These are phyloP conservation scores for Ferrisia virgata DNA, from an alignment of 2,888 invertebrate species.

Conservation along the genomic window DNA sequence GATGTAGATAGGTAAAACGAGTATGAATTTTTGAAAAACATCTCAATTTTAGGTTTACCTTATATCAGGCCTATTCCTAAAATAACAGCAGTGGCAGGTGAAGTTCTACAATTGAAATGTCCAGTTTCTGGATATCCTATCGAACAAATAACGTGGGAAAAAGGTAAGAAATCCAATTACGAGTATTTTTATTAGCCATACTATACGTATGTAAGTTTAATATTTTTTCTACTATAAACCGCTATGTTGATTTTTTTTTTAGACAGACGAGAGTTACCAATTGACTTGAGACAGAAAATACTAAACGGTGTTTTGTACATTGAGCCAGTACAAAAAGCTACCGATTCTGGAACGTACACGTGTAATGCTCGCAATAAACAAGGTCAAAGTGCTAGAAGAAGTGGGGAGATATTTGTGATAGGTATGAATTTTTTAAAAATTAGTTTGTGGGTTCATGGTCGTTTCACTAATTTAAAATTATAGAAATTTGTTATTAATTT, in stretches of 20 bases:
- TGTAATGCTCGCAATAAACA: constrained; percentile 77
- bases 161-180: constrained; percentile 55
- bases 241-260: too few relatives aligned
- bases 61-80: constrained; percentile 76
- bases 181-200: neutral
- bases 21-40: neutral
- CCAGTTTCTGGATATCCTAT: constrained; percentile 81
- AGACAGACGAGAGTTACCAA: constrained; percentile 70
- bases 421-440: constrained; percentile 56
- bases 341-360: constrained; percentile 74
- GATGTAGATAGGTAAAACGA: neutral
- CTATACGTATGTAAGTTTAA: neutral
- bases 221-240: neutral
- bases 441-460: too few relatives aligned
- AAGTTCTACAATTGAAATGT: constrained; percentile 70
- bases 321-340: constrained; percentile 69
- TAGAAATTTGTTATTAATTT: too few relatives aligned
- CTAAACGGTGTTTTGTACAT: constrained; percentile 72
- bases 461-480: too few relatives aligned
- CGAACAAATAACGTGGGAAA: constrained; percentile 76
- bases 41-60: constrained; percentile 63
- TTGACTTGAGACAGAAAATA: constrained; percentile 72
- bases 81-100: constrained; percentile 76
- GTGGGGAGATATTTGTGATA: constrained; percentile 73
- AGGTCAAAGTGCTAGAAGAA: constrained; percentile 69